Percentiles rank a stretch among this genome's conserved stretches.
These are phyloP conservation scores for Antechinus stuartii DNA, from an alignment of 2,113 vertebrate genomes.

Conservation along the genomic window DNA sequence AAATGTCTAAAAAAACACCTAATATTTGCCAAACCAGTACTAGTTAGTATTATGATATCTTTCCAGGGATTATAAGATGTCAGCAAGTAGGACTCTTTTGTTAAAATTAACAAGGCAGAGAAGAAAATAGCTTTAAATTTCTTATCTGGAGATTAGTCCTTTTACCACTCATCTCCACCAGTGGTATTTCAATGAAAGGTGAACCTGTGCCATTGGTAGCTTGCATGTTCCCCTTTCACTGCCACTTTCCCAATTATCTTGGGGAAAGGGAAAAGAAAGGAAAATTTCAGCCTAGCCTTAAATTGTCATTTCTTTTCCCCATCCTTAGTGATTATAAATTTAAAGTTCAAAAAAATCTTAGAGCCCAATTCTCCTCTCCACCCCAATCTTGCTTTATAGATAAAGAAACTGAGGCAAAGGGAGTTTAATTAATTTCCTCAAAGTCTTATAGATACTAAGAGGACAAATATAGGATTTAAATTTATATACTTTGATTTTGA, in stretches of 20 bases:
- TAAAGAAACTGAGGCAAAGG: background rate
- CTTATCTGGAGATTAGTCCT: background rate
- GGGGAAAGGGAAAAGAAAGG: background rate
- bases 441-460: background rate
- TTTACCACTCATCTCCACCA: background rate
- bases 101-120: constrained; percentile 8
- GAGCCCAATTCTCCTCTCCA: background rate
- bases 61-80: constrained; percentile 27
- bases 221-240: background rate
- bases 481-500: background rate
- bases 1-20: constrained; percentile 17
- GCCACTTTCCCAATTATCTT: background rate
- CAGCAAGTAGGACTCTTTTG: background rate
- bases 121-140: background rate
- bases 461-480: background rate
- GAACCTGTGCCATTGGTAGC: background rate
- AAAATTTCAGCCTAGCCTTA: background rate
- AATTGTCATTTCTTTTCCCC: background rate
- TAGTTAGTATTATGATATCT: constrained; percentile 2
- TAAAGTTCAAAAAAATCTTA: background rate
- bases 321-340: background rate
- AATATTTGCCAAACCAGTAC: constrained; percentile 9
- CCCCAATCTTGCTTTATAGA: background rate
- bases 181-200: background rate
- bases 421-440: background rate